Evolutionary conservation across 1,140 invertebrate genomes (phyloP).

Genomic region (Leguminivora glycinivorella): DNA sequence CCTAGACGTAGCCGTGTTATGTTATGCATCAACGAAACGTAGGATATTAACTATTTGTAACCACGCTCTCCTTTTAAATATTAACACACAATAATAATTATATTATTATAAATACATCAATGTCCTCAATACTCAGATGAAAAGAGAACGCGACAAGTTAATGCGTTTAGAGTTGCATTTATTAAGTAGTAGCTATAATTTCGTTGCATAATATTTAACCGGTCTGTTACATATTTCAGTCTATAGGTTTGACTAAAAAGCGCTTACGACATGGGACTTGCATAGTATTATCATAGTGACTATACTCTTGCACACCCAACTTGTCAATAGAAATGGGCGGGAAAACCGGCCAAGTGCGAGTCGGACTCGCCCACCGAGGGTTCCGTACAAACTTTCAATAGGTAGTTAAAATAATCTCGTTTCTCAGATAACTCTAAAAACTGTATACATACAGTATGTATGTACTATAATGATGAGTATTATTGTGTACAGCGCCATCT

Average conservation of each 20-base stretch:
- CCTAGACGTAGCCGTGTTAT: neutral
- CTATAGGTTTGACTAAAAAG: neutral
- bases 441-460: too few relatives aligned
- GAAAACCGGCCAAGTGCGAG: too few relatives aligned
- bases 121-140: neutral
- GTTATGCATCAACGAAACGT: neutral
- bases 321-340: too few relatives aligned
- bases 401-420: too few relatives aligned
- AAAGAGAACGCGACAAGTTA: neutral
- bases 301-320: too few relatives aligned
- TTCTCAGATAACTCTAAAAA: too few relatives aligned
- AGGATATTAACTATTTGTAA: neutral
- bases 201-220: slow-evolving; percentile 34
- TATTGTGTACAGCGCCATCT: too few relatives aligned
- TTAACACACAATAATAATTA: neutral
- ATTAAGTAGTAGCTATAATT: neutral
- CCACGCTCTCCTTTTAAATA: neutral
- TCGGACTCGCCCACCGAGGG: too few relatives aligned
- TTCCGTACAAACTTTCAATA: too few relatives aligned
- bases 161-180: neutral
- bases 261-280: neutral
- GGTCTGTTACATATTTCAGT: slow-evolving; percentile 35
- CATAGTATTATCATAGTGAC: too few relatives aligned
- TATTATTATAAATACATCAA: neutral
- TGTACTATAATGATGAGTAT: too few relatives aligned